Conservation (phyloP, 2,888 invertebrate genomes). For the Pachycephus smyrnensis region DNA sequence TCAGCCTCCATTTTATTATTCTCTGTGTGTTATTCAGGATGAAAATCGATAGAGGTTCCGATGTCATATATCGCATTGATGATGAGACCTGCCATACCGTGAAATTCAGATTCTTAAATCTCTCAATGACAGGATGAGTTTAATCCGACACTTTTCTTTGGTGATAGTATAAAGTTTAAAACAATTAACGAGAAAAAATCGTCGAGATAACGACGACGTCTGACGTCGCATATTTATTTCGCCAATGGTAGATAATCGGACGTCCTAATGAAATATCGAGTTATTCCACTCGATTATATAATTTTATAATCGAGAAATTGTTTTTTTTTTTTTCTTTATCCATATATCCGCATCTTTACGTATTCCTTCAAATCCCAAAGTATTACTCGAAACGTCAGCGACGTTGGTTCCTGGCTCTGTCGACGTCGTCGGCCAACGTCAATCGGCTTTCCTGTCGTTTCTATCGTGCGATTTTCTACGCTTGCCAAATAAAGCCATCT, state of each 20-base stretch:
- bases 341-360: background rate
- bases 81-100: background rate
- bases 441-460: conserved; percentile 1
- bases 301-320: no score
- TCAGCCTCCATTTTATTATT: background rate
- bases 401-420: background rate
- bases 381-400: background rate
- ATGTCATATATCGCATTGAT: background rate
- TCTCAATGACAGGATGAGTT: background rate
- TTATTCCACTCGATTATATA: background rate
- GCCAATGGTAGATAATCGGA: background rate
- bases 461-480: background rate
- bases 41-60: background rate
- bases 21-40: background rate
- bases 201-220: conserved; percentile 11
- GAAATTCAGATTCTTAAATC: background rate
- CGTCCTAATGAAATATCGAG: background rate
- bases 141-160: background rate
- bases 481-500: conserved; percentile 37
- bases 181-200: conserved; percentile 22
- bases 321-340: background rate
- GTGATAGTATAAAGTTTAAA: background rate
- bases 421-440: conserved; percentile 16
- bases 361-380: background rate
- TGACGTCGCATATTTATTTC: background rate